These are phyloP conservation scores for Philotrypesis tridentata DNA, from an alignment of 1,140 invertebrate species.

Conservation along the genomic window DNA sequence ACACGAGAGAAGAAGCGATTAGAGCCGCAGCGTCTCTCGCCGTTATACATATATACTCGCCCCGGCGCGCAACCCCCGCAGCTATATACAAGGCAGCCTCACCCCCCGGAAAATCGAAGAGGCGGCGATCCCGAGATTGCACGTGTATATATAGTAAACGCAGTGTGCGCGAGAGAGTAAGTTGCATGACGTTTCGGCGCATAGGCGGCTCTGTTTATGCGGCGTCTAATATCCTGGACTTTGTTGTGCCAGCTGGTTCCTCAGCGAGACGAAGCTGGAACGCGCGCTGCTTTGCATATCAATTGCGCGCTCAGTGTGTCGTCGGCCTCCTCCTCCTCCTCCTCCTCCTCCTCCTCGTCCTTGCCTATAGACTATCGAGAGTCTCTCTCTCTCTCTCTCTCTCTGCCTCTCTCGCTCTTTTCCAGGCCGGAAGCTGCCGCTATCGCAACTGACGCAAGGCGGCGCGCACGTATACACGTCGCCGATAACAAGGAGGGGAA, in stretches of 20 bases:
- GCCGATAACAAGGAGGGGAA: not conserved
- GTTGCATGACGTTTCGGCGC: not conserved
- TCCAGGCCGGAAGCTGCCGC: not conserved
- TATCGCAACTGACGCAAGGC: not conserved
- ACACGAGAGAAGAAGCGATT: not conserved
- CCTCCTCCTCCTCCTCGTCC: too few species aligned
- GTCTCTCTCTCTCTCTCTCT: too few species aligned
- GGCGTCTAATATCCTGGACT: conserved; percentile 40
- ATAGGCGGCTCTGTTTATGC: conserved; percentile 12
- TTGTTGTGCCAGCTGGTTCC: conserved; percentile 34
- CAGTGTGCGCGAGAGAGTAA: not conserved
- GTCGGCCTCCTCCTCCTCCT: not conserved
- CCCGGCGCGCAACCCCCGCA: too few species aligned
- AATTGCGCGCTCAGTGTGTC: not conserved
- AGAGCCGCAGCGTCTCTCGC: not conserved
- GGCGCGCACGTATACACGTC: not conserved
- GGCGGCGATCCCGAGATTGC: not conserved
- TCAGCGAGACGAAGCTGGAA: not conserved
- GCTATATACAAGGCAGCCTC: not conserved
- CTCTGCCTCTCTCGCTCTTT: too few species aligned
- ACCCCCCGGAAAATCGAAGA: not conserved
- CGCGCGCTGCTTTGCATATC: conserved; percentile 26
- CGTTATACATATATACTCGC: too few species aligned
- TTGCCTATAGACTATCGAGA: not conserved
- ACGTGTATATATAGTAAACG: not conserved